A percentile compares a stretch with the other conserved stretches of the same genome.
These are phyloP conservation scores for Chelonus formosanus DNA, from an alignment of 2,888 invertebrate genomes.

Conservation along the genomic window DNA sequence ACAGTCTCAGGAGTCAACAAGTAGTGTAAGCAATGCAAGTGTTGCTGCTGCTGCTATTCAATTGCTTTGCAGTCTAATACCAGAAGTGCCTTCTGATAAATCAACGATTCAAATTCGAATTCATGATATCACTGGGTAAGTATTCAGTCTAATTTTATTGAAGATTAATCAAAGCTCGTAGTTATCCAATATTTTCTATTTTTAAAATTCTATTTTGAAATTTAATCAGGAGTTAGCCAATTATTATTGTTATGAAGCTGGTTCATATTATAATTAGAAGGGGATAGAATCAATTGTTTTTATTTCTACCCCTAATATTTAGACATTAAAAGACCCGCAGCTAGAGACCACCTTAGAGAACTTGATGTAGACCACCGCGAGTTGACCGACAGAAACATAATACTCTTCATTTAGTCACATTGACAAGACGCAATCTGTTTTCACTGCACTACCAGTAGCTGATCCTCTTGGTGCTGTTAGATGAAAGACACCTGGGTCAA, in stretches of 20 bases:
- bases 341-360: slow-evolving; percentile 44
- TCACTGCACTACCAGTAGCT: slow-evolving; percentile 43
- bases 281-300: background rate
- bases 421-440: slow-evolving; percentile 57
- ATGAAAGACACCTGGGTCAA: slow-evolving; percentile 58
- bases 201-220: background rate
- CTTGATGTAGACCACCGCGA: slow-evolving; percentile 30
- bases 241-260: background rate
- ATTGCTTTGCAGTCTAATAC: slow-evolving; percentile 67
- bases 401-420: slow-evolving; percentile 43
- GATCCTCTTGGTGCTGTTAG: slow-evolving; percentile 42
- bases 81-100: slow-evolving; percentile 65
- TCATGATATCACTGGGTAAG: slow-evolving; percentile 71
- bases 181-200: background rate
- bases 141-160: slow-evolving; percentile 31
- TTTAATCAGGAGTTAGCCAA: background rate
- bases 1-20: slow-evolving; percentile 56
- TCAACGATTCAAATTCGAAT: slow-evolving; percentile 63
- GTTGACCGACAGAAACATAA: slow-evolving; percentile 45
- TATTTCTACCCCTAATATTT: slow-evolving; percentile 25
- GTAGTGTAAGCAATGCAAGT: slow-evolving; percentile 59
- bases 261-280: slow-evolving; percentile 8
- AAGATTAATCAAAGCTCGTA: background rate
- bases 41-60: slow-evolving; percentile 67
- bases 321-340: slow-evolving; percentile 35